Evolutionary conservation across 2,113 vertebrate species (phyloP), one percentile per base, ranked within the genome.

Genomic region (Peucedramus taeniatus): DNA sequence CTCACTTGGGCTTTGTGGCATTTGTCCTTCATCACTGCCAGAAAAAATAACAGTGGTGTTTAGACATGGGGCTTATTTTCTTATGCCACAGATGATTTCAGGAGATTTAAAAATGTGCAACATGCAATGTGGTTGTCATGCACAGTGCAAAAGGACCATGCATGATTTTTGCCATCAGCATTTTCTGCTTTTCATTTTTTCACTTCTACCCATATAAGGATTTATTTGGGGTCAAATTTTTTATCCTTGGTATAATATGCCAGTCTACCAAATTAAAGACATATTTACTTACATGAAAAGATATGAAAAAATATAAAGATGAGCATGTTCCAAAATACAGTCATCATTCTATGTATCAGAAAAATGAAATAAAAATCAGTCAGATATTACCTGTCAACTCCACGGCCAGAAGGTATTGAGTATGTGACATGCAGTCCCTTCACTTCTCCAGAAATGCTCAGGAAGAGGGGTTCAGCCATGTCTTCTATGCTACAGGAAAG

Each of bases 401-500:
- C 93, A 94, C 69, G 49, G 83, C 92, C 93, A 54, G 17, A 6
- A 16, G 97, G 96, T 59, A 99, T 12, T 1, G 97, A 94, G 68
- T 99, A 98, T 31, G 97, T 98, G 82, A 99, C 97, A 1, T 89
- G 94, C 27, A 99, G 97, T 19, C 96, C 98, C 95, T 97, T 98
- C 49, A 98, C 96, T 87, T 98, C 98, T 82, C 97, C 98, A 35
- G 96, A 96, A 87, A 99, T 97, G 23, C 95, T 94, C 44, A 99
- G 94, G 47, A 98, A 94, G 51, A 99, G 98, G 7, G 98, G 98
- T 19, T 98, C 97, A 74, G 71, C 88, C 98, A 99, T 99, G 68
- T 98, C 98, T 85, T 98, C 97, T 89, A 99, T 96, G 13, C 97
- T 95, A 94, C 99, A 99, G 65, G 97, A 90, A 56, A 99, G 98